These are phyloP conservation scores for Danio aesculapii DNA, from an alignment of 2,797 vertebrate genomes.

Conservation along the genomic window DNA sequence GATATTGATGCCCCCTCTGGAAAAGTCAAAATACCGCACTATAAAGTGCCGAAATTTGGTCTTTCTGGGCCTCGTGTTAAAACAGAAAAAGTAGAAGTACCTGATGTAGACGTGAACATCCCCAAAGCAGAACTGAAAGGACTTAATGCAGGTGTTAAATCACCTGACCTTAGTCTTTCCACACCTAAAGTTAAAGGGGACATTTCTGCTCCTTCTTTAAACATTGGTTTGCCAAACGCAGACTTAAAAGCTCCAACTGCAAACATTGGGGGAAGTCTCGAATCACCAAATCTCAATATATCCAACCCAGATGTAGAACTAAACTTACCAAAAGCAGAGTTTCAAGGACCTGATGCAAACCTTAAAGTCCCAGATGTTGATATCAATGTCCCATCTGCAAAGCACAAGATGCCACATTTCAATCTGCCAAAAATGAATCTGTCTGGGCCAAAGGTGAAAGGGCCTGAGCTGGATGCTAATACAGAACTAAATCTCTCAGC, in stretches of 20 bases:
- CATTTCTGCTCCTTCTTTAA: conserved; percentile 43
- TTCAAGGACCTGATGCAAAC: conserved; percentile 50
- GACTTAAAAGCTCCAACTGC: conserved; percentile 40
- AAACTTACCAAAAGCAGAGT: conserved; percentile 47
- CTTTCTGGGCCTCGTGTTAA: conserved; percentile 70
- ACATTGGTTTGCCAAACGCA: conserved; percentile 49
- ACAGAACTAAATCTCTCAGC: conserved; percentile 37
- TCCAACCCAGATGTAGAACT: conserved; percentile 49
- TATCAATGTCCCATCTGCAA: conserved; percentile 47
- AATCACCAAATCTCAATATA: conserved; percentile 35
- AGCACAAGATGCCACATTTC: conserved; percentile 47
- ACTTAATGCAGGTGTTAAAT: conserved; percentile 41
- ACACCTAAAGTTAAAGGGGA: conserved; percentile 32
- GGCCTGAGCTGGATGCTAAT: conserved; percentile 39
- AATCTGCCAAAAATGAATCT: conserved; percentile 51
- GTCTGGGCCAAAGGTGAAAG: conserved; percentile 44
- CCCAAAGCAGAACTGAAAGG: conserved; percentile 56
- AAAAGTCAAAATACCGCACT: conserved; percentile 67
- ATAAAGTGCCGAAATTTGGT: conserved; percentile 64
- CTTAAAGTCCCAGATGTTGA: conserved; percentile 52
- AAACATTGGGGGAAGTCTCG: conserved; percentile 7
- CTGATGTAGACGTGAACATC: conserved; percentile 55
- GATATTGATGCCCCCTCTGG: conserved; percentile 62
- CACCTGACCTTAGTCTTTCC: conserved; percentile 47
- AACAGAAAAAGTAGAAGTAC: conserved; percentile 60